Evolutionary conservation across 2,113 vertebrate species (phyloP).

Genomic region (Tinamus guttatus): DNA sequence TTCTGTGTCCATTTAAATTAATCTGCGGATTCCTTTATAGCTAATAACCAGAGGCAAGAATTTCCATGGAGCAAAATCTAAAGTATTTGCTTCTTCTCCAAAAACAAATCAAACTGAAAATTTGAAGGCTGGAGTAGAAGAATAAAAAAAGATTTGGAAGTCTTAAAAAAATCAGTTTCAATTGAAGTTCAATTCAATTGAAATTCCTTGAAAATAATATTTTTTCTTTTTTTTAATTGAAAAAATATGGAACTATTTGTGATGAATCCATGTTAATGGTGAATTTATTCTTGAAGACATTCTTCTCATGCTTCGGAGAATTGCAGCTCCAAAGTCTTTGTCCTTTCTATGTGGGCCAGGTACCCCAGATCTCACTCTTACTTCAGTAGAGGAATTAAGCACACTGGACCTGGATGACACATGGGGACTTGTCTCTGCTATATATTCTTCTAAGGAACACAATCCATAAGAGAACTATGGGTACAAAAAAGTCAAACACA

Average conservation of each 20-base stretch:
- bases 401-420: background rate
- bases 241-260: background rate
- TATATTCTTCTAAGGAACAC: background rate
- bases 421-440: background rate
- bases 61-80: background rate
- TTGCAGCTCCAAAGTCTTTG: background rate
- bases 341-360: background rate
- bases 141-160: background rate
- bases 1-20: background rate
- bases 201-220: background rate
- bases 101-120: background rate
- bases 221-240: too few relatives aligned
- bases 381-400: background rate
- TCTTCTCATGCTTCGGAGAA: background rate
- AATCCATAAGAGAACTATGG: background rate
- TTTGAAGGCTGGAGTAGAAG: background rate
- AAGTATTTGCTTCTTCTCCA: background rate
- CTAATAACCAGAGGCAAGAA: background rate
- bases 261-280: background rate
- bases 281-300: background rate
- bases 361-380: fast-evolving
- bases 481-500: background rate
- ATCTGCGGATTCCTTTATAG: background rate
- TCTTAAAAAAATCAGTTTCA: background rate
- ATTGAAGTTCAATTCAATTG: too few relatives aligned